Evolutionary conservation across 2,797 vertebrate species (phyloP).

Genomic region (Bufotes viridis): DNA sequence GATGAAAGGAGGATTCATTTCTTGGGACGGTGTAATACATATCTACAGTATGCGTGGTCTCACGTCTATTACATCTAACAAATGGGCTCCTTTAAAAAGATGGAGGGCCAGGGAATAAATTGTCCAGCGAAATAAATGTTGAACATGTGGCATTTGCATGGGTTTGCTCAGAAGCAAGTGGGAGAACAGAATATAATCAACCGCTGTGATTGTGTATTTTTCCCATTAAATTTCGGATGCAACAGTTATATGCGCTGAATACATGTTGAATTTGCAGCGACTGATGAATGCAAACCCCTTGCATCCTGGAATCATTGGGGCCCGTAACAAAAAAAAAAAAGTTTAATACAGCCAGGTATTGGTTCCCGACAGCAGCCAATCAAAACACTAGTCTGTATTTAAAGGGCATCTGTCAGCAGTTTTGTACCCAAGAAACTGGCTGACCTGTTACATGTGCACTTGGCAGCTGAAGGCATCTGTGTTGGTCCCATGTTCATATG

Average conservation of each 20-base stretch:
- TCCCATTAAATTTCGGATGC: not conserved
- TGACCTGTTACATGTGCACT: too few species aligned
- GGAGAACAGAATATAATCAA: not conserved
- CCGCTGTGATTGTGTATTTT: not conserved
- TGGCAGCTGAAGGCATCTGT: too few species aligned
- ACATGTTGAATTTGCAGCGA: too few species aligned
- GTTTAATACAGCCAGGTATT: too few species aligned
- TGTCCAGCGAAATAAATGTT: conserved; percentile 20
- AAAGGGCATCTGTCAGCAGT: too few species aligned
- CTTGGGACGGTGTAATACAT: not conserved
- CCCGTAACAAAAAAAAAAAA: too few species aligned
- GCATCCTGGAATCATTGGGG: too few species aligned
- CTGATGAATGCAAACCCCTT: too few species aligned
- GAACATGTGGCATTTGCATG: conserved; percentile 8
- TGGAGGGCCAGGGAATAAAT: conserved; percentile 34
- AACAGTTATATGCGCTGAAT: not conserved
- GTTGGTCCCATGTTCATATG: too few species aligned
- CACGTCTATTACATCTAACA: conserved; percentile 26
- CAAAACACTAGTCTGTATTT: too few species aligned
- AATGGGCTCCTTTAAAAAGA: conserved; percentile 8
- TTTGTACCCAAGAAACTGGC: too few species aligned
- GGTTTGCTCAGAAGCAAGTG: not conserved
- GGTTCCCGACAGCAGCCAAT: too few species aligned
- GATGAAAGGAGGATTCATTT: conserved; percentile 27
- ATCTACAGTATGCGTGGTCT: not conserved